A percentile compares a stretch with the other conserved stretches of the same genome.
phyloP scores from a whole-genome alignment of 2,888 invertebrate species.

The Acrobasis consociella region DNA sequence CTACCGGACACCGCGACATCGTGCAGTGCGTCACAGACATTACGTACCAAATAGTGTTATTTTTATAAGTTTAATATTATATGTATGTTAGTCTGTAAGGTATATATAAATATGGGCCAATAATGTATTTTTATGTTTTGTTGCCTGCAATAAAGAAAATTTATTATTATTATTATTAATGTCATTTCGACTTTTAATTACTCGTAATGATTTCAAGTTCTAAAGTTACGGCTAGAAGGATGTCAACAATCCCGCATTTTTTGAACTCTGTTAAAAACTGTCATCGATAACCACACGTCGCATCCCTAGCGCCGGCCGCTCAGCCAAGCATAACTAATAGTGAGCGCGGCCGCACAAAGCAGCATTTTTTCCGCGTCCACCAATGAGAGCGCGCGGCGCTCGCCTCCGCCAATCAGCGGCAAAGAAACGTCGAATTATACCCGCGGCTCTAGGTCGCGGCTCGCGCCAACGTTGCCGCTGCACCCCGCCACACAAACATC shows the following conservation, averaged over 20 bases:
- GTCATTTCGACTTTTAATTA: too few relatives aligned
- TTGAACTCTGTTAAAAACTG: background rate
- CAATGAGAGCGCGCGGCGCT: constrained; percentile 53
- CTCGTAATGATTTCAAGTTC: too few relatives aligned
- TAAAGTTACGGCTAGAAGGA: too few relatives aligned
- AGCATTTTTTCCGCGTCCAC: constrained; percentile 63
- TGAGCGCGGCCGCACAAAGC: constrained; percentile 73
- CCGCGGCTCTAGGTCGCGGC: constrained; percentile 65
- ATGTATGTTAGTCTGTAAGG: too few relatives aligned
- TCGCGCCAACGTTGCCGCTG: constrained; percentile 40
- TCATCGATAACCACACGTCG: constrained; percentile 21
- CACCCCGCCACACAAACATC: constrained; percentile 39
- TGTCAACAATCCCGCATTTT: background rate
- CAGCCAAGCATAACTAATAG: constrained; percentile 79
- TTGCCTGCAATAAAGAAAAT: too few relatives aligned
- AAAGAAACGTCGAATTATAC: constrained; percentile 75
- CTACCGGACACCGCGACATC: too few relatives aligned
- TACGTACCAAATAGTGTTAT: too few relatives aligned
- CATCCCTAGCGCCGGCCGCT: constrained; percentile 55
- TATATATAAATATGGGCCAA: too few relatives aligned
- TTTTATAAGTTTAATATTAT: too few relatives aligned
- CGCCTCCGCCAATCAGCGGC: constrained; percentile 37
- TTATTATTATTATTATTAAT: too few relatives aligned
- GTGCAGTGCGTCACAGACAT: too few relatives aligned
- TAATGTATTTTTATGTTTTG: too few relatives aligned